A percentile compares a stretch with the other conserved stretches of the same genome.
Evolutionary conservation across 2,888 invertebrate species (phyloP).

Genomic region (Bedellia somnulentella): DNA sequence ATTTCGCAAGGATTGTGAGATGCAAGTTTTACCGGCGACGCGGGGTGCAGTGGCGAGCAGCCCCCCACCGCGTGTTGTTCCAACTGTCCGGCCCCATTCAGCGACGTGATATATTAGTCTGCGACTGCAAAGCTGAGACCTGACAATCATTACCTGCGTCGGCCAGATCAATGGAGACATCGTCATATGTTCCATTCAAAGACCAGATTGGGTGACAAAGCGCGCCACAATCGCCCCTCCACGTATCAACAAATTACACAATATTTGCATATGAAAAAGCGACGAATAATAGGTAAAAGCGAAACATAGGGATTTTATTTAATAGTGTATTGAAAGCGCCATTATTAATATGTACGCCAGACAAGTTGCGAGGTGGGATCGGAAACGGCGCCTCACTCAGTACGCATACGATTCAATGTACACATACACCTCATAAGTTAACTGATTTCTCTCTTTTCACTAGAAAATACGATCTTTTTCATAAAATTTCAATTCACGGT

Average conservation of each 20-base stretch:
- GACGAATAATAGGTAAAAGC: conserved; percentile 25
- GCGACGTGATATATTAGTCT: conserved; percentile 36
- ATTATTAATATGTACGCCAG: too few relatives aligned
- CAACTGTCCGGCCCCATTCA: conserved; percentile 30
- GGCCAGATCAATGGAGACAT: conserved; percentile 35
- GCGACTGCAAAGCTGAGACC: conserved; percentile 12
- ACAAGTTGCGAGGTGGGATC: too few relatives aligned
- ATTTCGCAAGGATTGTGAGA: too few relatives aligned
- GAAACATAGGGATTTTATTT: conserved; percentile 42
- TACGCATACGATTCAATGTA: too few relatives aligned
- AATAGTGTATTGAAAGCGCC: conserved; percentile 32
- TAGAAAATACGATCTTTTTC: too few relatives aligned
- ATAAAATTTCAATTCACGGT: too few relatives aligned
- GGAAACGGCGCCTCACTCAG: too few relatives aligned
- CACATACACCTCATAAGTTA: too few relatives aligned
- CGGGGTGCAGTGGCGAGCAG: background rate
- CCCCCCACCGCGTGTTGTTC: conserved; percentile 21
- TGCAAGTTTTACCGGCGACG: too few relatives aligned
- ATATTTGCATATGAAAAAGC: conserved; percentile 47
- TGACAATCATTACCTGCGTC: conserved; percentile 22
- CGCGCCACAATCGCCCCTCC: conserved; percentile 55
- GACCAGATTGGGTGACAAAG: conserved; percentile 45
- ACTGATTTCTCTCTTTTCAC: too few relatives aligned
- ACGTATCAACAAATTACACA: conserved; percentile 58
- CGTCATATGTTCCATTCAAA: conserved; percentile 45